Conservation (phyloP, 2,888 invertebrate genomes). For the Acronicta alni region DNA sequence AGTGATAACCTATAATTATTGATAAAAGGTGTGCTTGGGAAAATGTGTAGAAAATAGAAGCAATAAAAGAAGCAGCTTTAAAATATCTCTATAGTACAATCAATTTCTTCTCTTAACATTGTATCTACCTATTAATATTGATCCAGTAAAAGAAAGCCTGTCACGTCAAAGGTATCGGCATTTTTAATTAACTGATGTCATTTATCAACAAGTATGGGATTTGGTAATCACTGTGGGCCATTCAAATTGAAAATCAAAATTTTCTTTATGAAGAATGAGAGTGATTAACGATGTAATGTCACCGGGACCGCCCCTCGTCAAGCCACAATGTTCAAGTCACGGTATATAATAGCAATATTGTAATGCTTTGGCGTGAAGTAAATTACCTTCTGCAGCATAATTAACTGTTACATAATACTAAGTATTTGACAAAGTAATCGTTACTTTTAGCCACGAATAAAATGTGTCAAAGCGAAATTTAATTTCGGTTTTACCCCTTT, state of each 20-base stretch:
- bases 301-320: slow-evolving; percentile 78
- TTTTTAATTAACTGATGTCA: slow-evolving; percentile 77
- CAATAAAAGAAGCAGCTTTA: slow-evolving; percentile 1
- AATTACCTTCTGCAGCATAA: slow-evolving; percentile 80
- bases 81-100: slow-evolving; percentile 3
- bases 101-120: slow-evolving; percentile 3
- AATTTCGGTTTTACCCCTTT: neutral
- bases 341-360: slow-evolving; percentile 85
- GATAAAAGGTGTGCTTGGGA: neutral
- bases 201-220: slow-evolving; percentile 79
- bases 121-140: slow-evolving; percentile 14
- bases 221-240: slow-evolving; percentile 76
- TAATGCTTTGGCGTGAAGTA: slow-evolving; percentile 79
- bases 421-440: slow-evolving; percentile 51
- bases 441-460: slow-evolving; percentile 49
- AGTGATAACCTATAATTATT: slow-evolving; percentile 2
- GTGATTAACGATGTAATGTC: slow-evolving; percentile 87
- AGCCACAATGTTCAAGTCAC: slow-evolving; percentile 82
- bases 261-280: slow-evolving; percentile 77
- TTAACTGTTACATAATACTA: slow-evolving; percentile 74
- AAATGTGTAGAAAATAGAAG: slow-evolving; percentile 1
- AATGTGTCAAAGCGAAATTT: slow-evolving; percentile 16
- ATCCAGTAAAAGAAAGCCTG: slow-evolving; percentile 30
- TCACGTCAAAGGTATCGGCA: slow-evolving; percentile 51
- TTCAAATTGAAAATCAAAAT: slow-evolving; percentile 86